phyloP scores from a whole-genome alignment of 1,140 invertebrate genomes.

The Hypothenemus hampei region DNA sequence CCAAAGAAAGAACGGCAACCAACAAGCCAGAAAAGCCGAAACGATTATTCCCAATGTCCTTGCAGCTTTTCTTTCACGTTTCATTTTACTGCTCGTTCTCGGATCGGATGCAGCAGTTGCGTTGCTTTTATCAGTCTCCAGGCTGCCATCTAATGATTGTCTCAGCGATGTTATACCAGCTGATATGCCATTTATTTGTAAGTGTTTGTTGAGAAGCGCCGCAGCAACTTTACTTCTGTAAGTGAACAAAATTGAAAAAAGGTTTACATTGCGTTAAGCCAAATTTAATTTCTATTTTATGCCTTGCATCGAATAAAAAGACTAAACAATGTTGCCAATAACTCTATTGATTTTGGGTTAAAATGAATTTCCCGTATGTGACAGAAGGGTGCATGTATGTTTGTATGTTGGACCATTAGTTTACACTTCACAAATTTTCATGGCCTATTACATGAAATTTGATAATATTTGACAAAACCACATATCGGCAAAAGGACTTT shows the following conservation, averaged over 20 bases:
- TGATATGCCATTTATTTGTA: constrained; percentile 80
- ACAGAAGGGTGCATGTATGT: too few species aligned
- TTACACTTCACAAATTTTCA: too few species aligned
- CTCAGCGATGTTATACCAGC: constrained; percentile 56
- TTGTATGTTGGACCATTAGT: too few species aligned
- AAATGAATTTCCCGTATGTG: too few species aligned
- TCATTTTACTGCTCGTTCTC: constrained; percentile 74
- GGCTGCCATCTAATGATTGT: constrained; percentile 49
- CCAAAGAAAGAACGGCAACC: constrained; percentile 94
- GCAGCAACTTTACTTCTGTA: constrained; percentile 79
- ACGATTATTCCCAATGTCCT: constrained; percentile 93
- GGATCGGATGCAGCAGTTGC: constrained; percentile 47
- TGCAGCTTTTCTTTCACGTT: constrained; percentile 88
- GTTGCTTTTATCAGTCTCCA: constrained; percentile 50
- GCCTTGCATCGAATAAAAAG: too few species aligned
- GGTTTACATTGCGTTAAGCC: too few species aligned
- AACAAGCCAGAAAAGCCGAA: constrained; percentile 88
- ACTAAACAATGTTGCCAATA: too few species aligned
- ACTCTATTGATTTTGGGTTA: too few species aligned
- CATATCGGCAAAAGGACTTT: too few species aligned
- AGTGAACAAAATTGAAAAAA: constrained; percentile 26
- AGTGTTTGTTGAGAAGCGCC: constrained; percentile 75
- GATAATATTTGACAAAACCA: too few species aligned
- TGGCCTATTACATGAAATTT: too few species aligned
- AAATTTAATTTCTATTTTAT: too few species aligned